Percentiles rank a stretch among this genome's conserved stretches.
phyloP scores from a whole-genome alignment of 2,888 invertebrate species.

The Phyto melanocephala region DNA sequence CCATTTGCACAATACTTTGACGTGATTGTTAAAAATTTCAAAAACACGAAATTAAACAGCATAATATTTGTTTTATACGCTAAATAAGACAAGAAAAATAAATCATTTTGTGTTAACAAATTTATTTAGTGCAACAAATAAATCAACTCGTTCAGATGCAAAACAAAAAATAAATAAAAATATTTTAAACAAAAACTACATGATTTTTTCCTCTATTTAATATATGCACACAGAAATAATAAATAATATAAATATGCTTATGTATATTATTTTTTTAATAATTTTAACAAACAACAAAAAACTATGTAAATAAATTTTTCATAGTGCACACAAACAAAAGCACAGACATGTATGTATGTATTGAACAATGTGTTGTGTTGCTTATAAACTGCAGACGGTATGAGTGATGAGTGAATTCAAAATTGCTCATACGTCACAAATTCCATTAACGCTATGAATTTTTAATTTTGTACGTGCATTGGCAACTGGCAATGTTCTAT shows the following conservation, averaged over 20 bases:
- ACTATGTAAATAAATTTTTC: background rate
- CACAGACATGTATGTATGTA: background rate
- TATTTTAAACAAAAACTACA: constrained; percentile 6
- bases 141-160: constrained; percentile 13
- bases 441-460: background rate
- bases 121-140: constrained; percentile 21
- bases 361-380: background rate
- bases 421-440: constrained; percentile 35
- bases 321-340: background rate
- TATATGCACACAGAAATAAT: constrained; percentile 4
- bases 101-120: constrained; percentile 3
- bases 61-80: constrained; percentile 14
- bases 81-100: constrained; percentile 15
- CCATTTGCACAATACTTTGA: background rate
- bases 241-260: constrained; percentile 1
- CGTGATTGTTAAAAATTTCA: background rate
- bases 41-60: background rate
- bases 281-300: background rate
- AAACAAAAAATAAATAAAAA: background rate
- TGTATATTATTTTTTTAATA: background rate
- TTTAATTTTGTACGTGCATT: background rate
- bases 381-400: constrained; percentile 11
- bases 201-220: background rate
- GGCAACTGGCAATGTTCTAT: background rate
- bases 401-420: constrained; percentile 30